These are phyloP conservation scores for Aphis gossypii DNA, from an alignment of 1,140 invertebrate genomes.

Conservation along the genomic window DNA sequence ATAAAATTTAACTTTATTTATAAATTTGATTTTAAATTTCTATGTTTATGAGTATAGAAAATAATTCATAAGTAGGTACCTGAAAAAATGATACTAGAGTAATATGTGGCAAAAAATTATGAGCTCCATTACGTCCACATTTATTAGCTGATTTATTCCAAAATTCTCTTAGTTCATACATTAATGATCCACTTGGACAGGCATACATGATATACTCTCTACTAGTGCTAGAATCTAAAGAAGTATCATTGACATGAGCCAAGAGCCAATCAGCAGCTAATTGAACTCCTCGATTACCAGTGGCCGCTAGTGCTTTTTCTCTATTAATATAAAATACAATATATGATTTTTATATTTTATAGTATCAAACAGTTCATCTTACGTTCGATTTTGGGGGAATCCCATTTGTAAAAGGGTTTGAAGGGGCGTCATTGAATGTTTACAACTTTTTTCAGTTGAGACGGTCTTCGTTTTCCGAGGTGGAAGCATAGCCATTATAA, in stretches of 20 bases:
- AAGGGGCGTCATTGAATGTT: conserved; percentile 77
- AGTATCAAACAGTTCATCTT: conserved; percentile 65
- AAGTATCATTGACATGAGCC: conserved; percentile 84
- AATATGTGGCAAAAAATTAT: conserved; percentile 87
- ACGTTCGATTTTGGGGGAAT: conserved; percentile 86
- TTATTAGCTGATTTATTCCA: conserved; percentile 79
- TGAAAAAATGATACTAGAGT: conserved; percentile 89
- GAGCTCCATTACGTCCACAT: conserved; percentile 86
- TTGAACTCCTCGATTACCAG: conserved; percentile 83
- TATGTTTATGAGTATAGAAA: background rate
- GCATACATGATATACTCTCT: conserved; percentile 87
- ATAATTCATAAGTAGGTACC: conserved; percentile 66
- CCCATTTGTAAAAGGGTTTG: conserved; percentile 86
- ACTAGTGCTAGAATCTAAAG: conserved; percentile 76
- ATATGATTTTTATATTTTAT: background rate
- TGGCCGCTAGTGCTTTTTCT: conserved; percentile 88
- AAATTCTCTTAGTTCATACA: conserved; percentile 76
- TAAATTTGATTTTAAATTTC: background rate
- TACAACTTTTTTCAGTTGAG: conserved; percentile 72
- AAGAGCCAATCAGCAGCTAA: conserved; percentile 88
- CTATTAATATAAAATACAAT: conserved; percentile 66
- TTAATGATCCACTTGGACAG: conserved; percentile 79
- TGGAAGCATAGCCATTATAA: conserved; percentile 72
- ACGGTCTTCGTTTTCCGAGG: conserved; percentile 70
- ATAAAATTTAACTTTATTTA: conserved; percentile 49